Conservation (phyloP, 2,797 vertebrate species). For the Hippopotamyrus pictus region DNA sequence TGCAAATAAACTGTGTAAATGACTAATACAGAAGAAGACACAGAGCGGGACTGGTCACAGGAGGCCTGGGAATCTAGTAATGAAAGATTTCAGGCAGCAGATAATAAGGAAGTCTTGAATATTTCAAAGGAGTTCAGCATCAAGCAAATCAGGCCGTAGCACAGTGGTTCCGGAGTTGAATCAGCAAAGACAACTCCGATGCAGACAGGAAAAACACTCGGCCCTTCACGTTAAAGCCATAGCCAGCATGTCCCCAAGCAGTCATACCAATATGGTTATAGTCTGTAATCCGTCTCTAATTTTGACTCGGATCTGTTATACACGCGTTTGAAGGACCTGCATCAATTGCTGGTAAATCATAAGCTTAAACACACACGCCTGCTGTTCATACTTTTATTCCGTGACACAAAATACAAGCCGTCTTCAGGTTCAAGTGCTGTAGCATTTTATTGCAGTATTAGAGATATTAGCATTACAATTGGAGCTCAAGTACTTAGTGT, state of each 20-base stretch:
- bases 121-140: slow-evolving; percentile 47
- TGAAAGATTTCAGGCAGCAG: slow-evolving; percentile 37
- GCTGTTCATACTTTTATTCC: background rate
- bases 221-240: background rate
- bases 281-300: background rate
- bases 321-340: background rate
- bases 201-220: background rate
- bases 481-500: background rate
- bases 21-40: background rate
- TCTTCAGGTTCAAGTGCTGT: background rate
- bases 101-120: slow-evolving; percentile 50
- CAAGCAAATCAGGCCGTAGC: slow-evolving; percentile 31
- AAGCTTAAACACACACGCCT: background rate
- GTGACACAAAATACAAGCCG: background rate
- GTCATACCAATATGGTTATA: background rate
- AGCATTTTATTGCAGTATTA: background rate
- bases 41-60: background rate
- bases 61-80: background rate
- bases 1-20: background rate
- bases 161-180: background rate
- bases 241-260: background rate
- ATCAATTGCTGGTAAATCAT: background rate
- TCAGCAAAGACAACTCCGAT: background rate
- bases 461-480: slow-evolving; percentile 3
- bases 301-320: background rate